A percentile compares a stretch with the other conserved stretches of the same genome.
phyloP scores from a whole-genome alignment of 1,140 invertebrate species.

The Rhizoglyphus robini region DNA sequence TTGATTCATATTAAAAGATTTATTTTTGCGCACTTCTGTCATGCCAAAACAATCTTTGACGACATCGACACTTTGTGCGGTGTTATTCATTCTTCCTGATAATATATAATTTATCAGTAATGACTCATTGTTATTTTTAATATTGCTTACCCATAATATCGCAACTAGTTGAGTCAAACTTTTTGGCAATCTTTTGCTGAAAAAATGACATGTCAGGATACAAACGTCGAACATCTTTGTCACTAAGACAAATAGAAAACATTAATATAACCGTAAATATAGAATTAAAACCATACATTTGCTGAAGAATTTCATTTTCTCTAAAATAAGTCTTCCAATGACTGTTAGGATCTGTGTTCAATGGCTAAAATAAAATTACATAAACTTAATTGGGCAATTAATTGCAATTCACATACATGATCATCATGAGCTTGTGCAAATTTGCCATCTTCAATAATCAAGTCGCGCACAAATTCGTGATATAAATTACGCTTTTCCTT shows the following conservation, averaged over 20 bases:
- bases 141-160: slow-evolving; percentile 64
- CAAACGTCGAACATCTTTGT: slow-evolving; percentile 81
- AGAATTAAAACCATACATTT: slow-evolving; percentile 54
- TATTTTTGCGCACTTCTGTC: slow-evolving; percentile 23
- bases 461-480: slow-evolving; percentile 59
- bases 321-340: slow-evolving; percentile 87
- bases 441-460: slow-evolving; percentile 32
- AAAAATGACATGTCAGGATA: slow-evolving; percentile 96
- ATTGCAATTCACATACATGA: slow-evolving; percentile 22
- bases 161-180: slow-evolving; percentile 54
- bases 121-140: slow-evolving; percentile 56
- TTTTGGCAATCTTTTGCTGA: slow-evolving; percentile 64
- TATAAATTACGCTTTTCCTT: slow-evolving; percentile 28
- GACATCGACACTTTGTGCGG: slow-evolving; percentile 20
- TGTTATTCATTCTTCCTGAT: slow-evolving; percentile 9
- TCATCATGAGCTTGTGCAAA: slow-evolving; percentile 23
- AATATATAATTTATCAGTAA: slow-evolving; percentile 36
- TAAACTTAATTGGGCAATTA: neutral
- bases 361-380: slow-evolving; percentile 23
- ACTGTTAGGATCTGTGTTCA: slow-evolving; percentile 84
- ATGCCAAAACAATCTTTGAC: slow-evolving; percentile 24
- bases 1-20: neutral
- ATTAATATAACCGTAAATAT: neutral
- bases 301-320: slow-evolving; percentile 86
- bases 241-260: neutral